A percentile compares a stretch with the other conserved stretches of the same genome.
Conservation (phyloP, 2,797 vertebrate genomes). For the Salarias fasciatus region DNA sequence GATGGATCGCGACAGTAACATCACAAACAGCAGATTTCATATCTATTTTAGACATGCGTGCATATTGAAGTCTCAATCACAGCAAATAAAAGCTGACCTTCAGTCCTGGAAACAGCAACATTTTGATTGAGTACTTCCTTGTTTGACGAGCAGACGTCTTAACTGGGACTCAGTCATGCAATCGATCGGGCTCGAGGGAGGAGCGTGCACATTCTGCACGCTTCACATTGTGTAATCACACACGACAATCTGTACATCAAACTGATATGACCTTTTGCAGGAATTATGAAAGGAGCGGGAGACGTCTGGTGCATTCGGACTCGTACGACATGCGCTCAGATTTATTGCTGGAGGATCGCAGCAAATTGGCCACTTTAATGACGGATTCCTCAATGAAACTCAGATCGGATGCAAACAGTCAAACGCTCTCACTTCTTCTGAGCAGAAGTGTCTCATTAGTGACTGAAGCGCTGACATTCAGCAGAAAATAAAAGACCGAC, state of each 20-base stretch:
- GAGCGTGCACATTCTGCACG: neutral
- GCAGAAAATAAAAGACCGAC: too few relatives aligned
- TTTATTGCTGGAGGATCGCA: conserved; percentile 19
- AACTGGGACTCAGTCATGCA: neutral
- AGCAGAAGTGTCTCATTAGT: too few relatives aligned
- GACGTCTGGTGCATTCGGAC: conserved; percentile 35
- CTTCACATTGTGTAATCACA: conserved; percentile 32
- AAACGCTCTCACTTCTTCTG: neutral
- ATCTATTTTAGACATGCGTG: too few relatives aligned
- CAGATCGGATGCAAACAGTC: conserved; percentile 9
- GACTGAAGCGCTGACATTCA: too few relatives aligned
- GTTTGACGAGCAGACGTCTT: conserved; percentile 8
- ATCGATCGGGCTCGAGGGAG: conserved; percentile 1
- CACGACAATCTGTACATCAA: conserved; percentile 35
- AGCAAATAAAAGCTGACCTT: too few relatives aligned
- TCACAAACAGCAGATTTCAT: too few relatives aligned
- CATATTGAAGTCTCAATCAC: too few relatives aligned
- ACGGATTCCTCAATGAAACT: neutral
- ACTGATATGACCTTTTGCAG: conserved; percentile 55
- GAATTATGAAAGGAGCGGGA: conserved; percentile 31
- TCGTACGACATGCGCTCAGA: conserved; percentile 28
- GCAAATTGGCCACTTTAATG: neutral
- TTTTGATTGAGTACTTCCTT: too few relatives aligned
- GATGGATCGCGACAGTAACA: too few relatives aligned
- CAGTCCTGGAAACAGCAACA: too few relatives aligned